Base-by-base conservation (phyloP, 1,140 invertebrate genomes). In the Yoshiicerus persimilis region DNA sequence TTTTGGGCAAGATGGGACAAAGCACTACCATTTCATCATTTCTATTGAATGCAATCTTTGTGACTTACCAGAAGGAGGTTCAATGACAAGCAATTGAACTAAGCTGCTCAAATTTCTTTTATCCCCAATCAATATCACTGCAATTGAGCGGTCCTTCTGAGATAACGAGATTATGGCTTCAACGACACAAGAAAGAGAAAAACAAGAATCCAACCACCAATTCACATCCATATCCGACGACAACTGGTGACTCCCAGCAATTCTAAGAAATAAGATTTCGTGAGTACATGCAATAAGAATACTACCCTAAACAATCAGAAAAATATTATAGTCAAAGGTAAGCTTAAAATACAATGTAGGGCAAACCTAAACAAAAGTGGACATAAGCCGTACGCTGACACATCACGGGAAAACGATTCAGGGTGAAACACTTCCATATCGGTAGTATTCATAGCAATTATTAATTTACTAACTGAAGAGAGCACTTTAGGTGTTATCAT, bases 401-500 rank as follows among this genome's bases (percentile, higher is more conserved):
- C 66, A 75, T 86, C 39, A 0, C 47, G 64, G 4, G 36, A 36
- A 84, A 77, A 47, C 5, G 47, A 36, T 47, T 88, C 87, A 0
- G 83, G 84, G 20, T 88, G 56, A 34, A 70, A 70, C 23, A 41
- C 30, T 47, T 77, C 64, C 16, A 88, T n/a, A 0, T 85, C 27
- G 27, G 56, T 32, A 2, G 23, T 16, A 5, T 41, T 32, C 25
- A 89, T 56, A 10, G 70, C 66, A 25, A 84, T 66, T 32, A 89
- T 30, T 25, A 89, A 38, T 87, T 89, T 88, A 25, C 87, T 86
- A 13, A 89, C 5, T 9, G 32, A 47, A 34, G 77, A 64, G 0
- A 90, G 75, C 34, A 90, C 87, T 25, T 85, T 88, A 8, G 90
- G 90, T 16, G 90, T 89, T n/a, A 89, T 88, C 34, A 90, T 87